Evolutionary conservation across 2,797 vertebrate genomes (phyloP).

Genomic region (Urosaurus nigricauda): DNA sequence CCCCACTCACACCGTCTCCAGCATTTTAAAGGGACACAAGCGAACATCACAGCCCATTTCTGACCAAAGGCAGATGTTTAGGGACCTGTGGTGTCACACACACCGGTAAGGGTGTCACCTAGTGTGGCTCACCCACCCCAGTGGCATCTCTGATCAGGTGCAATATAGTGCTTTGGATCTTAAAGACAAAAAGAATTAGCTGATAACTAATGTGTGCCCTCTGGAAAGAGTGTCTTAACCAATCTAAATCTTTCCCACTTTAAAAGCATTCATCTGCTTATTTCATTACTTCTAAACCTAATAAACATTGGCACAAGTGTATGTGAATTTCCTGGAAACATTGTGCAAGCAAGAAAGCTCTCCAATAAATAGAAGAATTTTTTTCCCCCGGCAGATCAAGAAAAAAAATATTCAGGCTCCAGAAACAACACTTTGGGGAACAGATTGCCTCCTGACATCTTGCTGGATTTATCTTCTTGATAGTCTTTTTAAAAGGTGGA

Average conservation of each 20-base stretch:
- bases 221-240: constrained; percentile 30
- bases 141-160: constrained; percentile 5
- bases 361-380: constrained; percentile 69
- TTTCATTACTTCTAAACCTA: constrained; percentile 71
- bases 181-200: constrained; percentile 54
- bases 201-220: constrained; percentile 28
- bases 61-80: no score
- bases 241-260: constrained; percentile 50
- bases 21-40: no score
- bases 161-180: constrained; percentile 34
- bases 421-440: constrained; percentile 54
- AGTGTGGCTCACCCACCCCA: no score
- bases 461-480: constrained; percentile 36
- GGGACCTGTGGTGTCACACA: no score
- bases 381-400: constrained; percentile 57
- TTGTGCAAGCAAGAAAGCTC: constrained; percentile 72
- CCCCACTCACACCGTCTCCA: no score
- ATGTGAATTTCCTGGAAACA: constrained; percentile 76
- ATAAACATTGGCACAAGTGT: constrained; percentile 68
- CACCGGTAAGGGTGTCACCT: no score
- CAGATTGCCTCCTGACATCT: constrained; percentile 12
- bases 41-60: no score
- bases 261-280: constrained; percentile 53
- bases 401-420: constrained; percentile 40
- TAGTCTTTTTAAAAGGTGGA: constrained; percentile 1